A percentile compares a stretch with the other conserved stretches of the same genome.
phyloP scores from a whole-genome alignment of 2,113 vertebrate species.

The Mus spicilegus region DNA sequence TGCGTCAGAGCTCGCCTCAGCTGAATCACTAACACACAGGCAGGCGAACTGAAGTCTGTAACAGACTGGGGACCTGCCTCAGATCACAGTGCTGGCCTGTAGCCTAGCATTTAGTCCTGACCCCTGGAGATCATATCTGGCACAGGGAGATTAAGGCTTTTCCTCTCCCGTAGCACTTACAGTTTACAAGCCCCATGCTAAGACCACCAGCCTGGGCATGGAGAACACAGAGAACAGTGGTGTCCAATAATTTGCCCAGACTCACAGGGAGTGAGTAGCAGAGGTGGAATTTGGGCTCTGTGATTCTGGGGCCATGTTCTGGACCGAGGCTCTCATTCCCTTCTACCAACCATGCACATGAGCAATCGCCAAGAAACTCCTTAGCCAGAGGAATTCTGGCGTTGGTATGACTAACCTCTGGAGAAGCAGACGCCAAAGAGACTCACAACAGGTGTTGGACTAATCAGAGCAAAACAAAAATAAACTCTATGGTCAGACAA shows the following conservation, averaged over 20 bases:
- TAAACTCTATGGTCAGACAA: not conserved
- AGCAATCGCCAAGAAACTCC: not conserved
- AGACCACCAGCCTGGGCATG: not conserved
- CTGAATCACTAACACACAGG: not conserved
- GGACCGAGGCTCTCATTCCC: not conserved
- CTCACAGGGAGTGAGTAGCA: not conserved
- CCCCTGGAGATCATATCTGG: not conserved
- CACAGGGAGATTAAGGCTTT: not conserved
- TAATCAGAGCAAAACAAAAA: conserved; percentile 19
- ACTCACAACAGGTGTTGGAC: not conserved
- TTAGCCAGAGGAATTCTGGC: not conserved
- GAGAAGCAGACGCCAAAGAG: not conserved
- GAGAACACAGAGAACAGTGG: not conserved
- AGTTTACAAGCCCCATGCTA: not conserved
- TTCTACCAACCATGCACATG: not conserved
- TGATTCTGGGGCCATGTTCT: not conserved
- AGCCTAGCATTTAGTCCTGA: not conserved
- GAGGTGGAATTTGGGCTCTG: not conserved
- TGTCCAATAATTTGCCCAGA: not conserved
- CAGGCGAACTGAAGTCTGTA: not conserved
- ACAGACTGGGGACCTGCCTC: not conserved
- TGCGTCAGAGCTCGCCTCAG: not conserved
- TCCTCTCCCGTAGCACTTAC: not conserved
- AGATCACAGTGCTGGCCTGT: not conserved
- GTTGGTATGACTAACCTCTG: not conserved